Percentiles rank a stretch among this genome's conserved stretches.
Evolutionary conservation across 2,888 invertebrate genomes (phyloP).

Genomic region (Lycocerus yunnanus): DNA sequence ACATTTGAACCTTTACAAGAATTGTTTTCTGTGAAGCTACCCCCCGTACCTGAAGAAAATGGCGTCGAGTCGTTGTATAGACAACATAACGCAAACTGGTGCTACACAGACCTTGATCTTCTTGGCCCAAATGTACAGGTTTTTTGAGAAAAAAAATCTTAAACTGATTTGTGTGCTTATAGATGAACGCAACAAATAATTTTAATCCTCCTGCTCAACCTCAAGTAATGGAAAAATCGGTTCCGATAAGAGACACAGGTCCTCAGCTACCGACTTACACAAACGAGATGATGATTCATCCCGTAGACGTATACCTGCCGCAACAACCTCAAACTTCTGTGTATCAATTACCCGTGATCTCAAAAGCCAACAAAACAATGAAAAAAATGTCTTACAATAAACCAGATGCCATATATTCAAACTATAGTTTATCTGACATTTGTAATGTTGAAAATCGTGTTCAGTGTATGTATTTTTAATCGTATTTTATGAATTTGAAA

Average conservation of each 20-base stretch:
- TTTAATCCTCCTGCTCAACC: constrained; percentile 38
- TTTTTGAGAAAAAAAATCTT: background rate
- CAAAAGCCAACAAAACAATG: constrained; percentile 41
- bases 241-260: constrained; percentile 36
- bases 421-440: constrained; percentile 23
- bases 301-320: constrained; percentile 28
- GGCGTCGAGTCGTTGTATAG: constrained; percentile 35
- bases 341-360: constrained; percentile 45
- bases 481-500: background rate
- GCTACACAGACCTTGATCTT: constrained; percentile 46
- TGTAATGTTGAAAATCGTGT: constrained; percentile 21
- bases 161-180: constrained; percentile 5
- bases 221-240: constrained; percentile 31
- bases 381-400: constrained; percentile 35
- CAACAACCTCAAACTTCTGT: constrained; percentile 49
- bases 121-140: constrained; percentile 31
- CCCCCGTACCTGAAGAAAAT: constrained; percentile 66
- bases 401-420: constrained; percentile 28
- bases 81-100: constrained; percentile 34
- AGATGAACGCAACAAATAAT: constrained; percentile 29
- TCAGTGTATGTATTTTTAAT: constrained; percentile 24
- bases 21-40: constrained; percentile 61
- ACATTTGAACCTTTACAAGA: constrained; percentile 82
- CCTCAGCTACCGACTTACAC: constrained; percentile 27
- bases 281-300: constrained; percentile 33